A percentile compares a stretch with the other conserved stretches of the same genome.
phyloP scores from a whole-genome alignment of 1,140 invertebrate species.

The Sitodiplosis mosellana region DNA sequence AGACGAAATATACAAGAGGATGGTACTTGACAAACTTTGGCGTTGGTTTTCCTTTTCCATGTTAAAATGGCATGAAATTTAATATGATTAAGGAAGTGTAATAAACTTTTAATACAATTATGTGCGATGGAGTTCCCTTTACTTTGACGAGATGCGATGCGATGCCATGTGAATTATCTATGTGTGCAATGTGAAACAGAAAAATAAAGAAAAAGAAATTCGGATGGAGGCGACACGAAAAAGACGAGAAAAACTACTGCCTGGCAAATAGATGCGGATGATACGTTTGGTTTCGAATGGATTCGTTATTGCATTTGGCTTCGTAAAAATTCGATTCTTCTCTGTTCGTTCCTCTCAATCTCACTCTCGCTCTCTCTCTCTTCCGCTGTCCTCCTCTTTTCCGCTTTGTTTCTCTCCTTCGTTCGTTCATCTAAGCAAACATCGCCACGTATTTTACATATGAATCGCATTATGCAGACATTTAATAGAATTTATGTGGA shows the following conservation, averaged over 20 bases:
- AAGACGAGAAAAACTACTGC: too few relatives aligned
- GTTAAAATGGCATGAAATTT: slow-evolving; percentile 1
- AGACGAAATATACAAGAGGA: too few relatives aligned
- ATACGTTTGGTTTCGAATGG: too few relatives aligned
- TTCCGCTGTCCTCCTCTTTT: not conserved
- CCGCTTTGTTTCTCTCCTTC: not conserved
- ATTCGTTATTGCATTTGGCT: too few relatives aligned
- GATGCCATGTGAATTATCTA: too few relatives aligned
- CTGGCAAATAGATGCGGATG: too few relatives aligned
- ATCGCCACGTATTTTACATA: not conserved
- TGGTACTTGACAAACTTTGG: not conserved
- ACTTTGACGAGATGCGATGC: too few relatives aligned
- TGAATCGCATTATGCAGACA: not conserved
- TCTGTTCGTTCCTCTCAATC: slow-evolving; percentile 1
- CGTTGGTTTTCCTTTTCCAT: not conserved
- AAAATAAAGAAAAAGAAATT: too few relatives aligned
- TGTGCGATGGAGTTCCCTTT: too few relatives aligned
- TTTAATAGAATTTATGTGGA: too few relatives aligned
- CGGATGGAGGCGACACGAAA: too few relatives aligned
- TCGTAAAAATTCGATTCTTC: not conserved
- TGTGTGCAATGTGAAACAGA: too few relatives aligned
- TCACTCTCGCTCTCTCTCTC: slow-evolving; percentile 4
- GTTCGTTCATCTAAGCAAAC: not conserved
- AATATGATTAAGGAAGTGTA: slow-evolving; percentile 1
- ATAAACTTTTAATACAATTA: slow-evolving; percentile 1